Evolutionary conservation across 1,140 invertebrate species (phyloP).

Genomic region (Drosophila pseudoobscura): DNA sequence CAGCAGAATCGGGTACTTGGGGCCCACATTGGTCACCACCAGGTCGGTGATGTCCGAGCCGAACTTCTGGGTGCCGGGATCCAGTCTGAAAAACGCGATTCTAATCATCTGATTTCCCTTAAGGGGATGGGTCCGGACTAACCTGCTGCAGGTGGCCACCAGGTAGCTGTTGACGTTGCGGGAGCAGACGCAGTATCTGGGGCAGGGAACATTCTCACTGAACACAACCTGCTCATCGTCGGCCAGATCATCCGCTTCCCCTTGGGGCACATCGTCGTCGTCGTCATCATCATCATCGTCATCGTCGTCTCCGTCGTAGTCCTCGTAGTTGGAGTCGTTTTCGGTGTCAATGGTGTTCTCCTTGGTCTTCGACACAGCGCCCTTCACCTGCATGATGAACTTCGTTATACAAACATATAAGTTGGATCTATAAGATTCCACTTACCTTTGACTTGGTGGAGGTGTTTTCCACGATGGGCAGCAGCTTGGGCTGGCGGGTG

Average conservation of each 20-base stretch:
- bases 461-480: conserved; percentile 60
- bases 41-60: conserved; percentile 86
- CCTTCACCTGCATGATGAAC: conserved; percentile 35
- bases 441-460: conserved; percentile 53
- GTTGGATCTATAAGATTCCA: not conserved
- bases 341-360: conserved; percentile 66
- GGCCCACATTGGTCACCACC: conserved; percentile 85
- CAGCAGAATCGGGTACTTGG: conserved; percentile 84
- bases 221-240: conserved; percentile 70
- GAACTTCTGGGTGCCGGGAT: conserved; percentile 86
- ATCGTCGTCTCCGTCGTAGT: conserved; percentile 61
- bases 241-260: conserved; percentile 42
- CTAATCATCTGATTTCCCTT: too few relatives aligned
- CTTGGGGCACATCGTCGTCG: conserved; percentile 33
- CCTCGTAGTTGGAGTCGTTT: conserved; percentile 62
- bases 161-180: conserved; percentile 78
- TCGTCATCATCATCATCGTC: conserved; percentile 66
- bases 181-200: conserved; percentile 76
- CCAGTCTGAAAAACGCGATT: conserved; percentile 76
- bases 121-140: not conserved
- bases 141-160: conserved; percentile 82
- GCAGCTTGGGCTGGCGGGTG: conserved; percentile 50
- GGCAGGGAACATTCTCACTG: conserved; percentile 76
- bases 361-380: conserved; percentile 34
- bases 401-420: not conserved